Evolutionary conservation across 1,140 invertebrate species (phyloP).

Genomic region (Maniola jurtina): DNA sequence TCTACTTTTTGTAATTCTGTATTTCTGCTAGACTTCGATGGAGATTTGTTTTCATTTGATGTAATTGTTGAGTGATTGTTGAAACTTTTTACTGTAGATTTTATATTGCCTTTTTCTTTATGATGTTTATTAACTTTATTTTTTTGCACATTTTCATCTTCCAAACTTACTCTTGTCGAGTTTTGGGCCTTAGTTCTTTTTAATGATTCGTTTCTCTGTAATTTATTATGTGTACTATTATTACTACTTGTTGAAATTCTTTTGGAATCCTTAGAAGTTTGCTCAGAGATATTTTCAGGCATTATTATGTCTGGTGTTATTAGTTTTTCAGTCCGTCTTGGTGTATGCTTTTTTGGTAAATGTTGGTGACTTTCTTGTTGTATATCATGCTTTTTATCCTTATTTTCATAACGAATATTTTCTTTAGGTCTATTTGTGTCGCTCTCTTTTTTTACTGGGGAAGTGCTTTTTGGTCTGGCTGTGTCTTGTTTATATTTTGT

Average conservation of each 20-base stretch:
- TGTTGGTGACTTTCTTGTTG: slow-evolving; percentile 12
- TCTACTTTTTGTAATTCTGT: slow-evolving; percentile 22
- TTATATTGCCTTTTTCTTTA: slow-evolving; percentile 2
- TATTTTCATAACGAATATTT: slow-evolving; percentile 7
- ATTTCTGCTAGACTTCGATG: slow-evolving; percentile 21
- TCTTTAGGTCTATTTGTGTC: slow-evolving; percentile 10
- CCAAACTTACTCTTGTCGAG: slow-evolving; percentile 1
- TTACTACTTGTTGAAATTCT: slow-evolving; percentile 1
- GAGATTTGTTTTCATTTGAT: slow-evolving; percentile 15
- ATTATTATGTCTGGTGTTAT: slow-evolving; percentile 26
- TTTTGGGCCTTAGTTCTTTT: slow-evolving; percentile 13
- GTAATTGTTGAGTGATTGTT: slow-evolving; percentile 6
- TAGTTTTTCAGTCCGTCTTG: slow-evolving; percentile 34
- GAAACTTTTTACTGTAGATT: background rate
- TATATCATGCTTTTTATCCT: slow-evolving; percentile 14
- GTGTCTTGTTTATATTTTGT: background rate
- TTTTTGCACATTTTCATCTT: background rate
- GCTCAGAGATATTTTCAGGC: background rate
- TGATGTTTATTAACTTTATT: background rate
- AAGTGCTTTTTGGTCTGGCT: background rate
- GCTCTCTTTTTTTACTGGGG: background rate
- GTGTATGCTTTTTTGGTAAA: slow-evolving; percentile 12
- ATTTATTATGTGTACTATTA: slow-evolving; percentile 3
- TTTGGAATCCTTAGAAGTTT: slow-evolving; percentile 13
- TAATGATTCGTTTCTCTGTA: background rate